A percentile compares a stretch with the other conserved stretches of the same genome.
Evolutionary conservation across 2,113 vertebrate genomes (phyloP).

Genomic region (Sander lucioperca): DNA sequence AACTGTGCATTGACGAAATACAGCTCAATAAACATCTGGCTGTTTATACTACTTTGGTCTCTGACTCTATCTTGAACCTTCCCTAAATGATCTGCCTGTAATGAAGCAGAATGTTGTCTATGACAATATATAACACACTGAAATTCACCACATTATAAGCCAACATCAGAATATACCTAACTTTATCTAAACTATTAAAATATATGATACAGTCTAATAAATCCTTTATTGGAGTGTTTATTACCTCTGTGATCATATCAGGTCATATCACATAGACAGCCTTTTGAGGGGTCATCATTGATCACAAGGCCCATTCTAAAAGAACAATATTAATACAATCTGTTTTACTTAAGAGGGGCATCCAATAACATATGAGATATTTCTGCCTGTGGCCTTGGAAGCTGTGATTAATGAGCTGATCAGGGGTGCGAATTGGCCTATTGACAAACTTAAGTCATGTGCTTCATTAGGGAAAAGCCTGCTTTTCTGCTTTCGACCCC

Average conservation of each 20-base stretch:
- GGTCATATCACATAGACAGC: slow-evolving; percentile 32
- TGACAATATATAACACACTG: neutral
- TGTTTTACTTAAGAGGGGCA: slow-evolving; percentile 27
- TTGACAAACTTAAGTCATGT: slow-evolving; percentile 50
- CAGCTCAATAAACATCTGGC: slow-evolving; percentile 82
- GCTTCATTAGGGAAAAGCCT: slow-evolving; percentile 52
- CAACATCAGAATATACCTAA: neutral
- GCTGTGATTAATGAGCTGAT: slow-evolving; percentile 79
- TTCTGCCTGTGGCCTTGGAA: slow-evolving; percentile 42
- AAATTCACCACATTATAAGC: neutral
- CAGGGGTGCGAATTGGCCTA: slow-evolving; percentile 30
- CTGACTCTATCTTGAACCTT: slow-evolving; percentile 21
- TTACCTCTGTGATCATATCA: neutral
- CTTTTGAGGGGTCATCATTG: slow-evolving; percentile 50
- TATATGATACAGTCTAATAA: neutral
- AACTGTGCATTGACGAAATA: slow-evolving; percentile 68
- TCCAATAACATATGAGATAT: slow-evolving; percentile 29
- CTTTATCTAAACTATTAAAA: neutral
- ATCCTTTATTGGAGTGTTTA: neutral
- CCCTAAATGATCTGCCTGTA: neutral
- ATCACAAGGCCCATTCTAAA: slow-evolving; percentile 32
- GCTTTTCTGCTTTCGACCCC: slow-evolving; percentile 41
- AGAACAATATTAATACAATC: slow-evolving; percentile 50
- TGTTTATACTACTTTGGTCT: slow-evolving; percentile 65
- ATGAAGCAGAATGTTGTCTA: neutral